Conservation (phyloP, 2,113 vertebrate genomes). For the Addax nasomaculatus region DNA sequence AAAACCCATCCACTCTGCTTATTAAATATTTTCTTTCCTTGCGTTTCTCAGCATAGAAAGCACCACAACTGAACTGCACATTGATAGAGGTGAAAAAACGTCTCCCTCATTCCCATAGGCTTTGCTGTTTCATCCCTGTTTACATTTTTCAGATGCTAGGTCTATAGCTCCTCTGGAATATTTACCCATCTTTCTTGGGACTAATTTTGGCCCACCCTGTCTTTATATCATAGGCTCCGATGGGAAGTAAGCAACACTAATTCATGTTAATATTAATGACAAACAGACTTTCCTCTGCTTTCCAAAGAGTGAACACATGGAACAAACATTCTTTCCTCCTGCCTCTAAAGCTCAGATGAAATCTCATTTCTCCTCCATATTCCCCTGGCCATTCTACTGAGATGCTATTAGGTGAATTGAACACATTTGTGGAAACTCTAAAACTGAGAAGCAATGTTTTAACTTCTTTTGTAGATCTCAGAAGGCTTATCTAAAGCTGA, state of each 20-base stretch:
- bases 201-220: not conserved
- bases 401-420: not conserved
- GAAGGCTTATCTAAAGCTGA: conserved; percentile 48
- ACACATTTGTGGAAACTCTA: conserved; percentile 1
- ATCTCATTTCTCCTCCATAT: conserved; percentile 3
- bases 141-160: not conserved
- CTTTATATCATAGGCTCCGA: not conserved
- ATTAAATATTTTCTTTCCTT: not conserved
- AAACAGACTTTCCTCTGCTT: conserved; percentile 35
- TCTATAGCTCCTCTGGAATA: not conserved
- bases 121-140: not conserved
- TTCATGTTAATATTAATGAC: conserved; percentile 43
- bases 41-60: not conserved
- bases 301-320: not conserved
- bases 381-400: not conserved
- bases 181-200: not conserved
- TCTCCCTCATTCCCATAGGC: not conserved
- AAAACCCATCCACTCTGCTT: not conserved
- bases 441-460: conserved; percentile 24
- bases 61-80: not conserved
- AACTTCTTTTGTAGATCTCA: conserved; percentile 13
- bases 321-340: not conserved
- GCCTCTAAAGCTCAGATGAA: conserved; percentile 1
- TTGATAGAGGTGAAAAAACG: not conserved
- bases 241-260: conserved; percentile 8